Conservation (phyloP, 2,888 invertebrate species). For the Crocallis elinguaria region DNA sequence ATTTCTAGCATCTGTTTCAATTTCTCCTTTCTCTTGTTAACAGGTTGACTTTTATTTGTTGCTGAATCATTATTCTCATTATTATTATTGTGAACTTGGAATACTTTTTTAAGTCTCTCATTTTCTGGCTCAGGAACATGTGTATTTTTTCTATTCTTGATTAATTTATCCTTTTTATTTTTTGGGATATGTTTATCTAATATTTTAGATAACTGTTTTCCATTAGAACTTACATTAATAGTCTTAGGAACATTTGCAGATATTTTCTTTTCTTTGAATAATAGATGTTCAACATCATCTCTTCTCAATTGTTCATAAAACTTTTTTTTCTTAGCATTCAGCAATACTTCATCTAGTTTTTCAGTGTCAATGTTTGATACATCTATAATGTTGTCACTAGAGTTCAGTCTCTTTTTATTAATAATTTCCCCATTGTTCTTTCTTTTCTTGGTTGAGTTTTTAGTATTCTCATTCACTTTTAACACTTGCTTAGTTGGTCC, state of each 20-base stretch:
- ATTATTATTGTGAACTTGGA: conserved; percentile 3
- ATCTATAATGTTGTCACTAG: conserved; percentile 35
- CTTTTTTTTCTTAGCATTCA: conserved; percentile 63
- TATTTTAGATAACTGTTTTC: conserved; percentile 9
- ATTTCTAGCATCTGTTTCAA: conserved; percentile 48
- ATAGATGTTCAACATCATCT: conserved; percentile 53
- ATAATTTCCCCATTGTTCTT: conserved; percentile 17
- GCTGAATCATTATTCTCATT: conserved; percentile 5
- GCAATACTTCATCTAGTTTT: conserved; percentile 57
- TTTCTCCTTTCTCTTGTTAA: conserved; percentile 51
- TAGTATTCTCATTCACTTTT: conserved; percentile 5
- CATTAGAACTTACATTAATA: conserved; percentile 6
- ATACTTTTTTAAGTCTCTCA: conserved; percentile 5
- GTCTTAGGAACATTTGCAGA: conserved; percentile 16
- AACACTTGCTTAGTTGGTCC: conserved; percentile 2
- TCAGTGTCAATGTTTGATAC: conserved; percentile 49
- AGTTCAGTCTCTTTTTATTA: conserved; percentile 29
- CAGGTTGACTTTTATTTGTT: conserved; percentile 22
- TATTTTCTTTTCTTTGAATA: conserved; percentile 43
- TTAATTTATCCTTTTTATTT: conserved; percentile 6
- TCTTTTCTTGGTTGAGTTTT: conserved; percentile 15
- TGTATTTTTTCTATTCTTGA: conserved; percentile 5
- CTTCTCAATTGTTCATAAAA: conserved; percentile 52
- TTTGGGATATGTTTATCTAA: conserved; percentile 10
- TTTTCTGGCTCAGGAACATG: conserved; percentile 1